Base-by-base conservation (phyloP, 2,888 invertebrate genomes). In the Antheraea assamensis region DNA sequence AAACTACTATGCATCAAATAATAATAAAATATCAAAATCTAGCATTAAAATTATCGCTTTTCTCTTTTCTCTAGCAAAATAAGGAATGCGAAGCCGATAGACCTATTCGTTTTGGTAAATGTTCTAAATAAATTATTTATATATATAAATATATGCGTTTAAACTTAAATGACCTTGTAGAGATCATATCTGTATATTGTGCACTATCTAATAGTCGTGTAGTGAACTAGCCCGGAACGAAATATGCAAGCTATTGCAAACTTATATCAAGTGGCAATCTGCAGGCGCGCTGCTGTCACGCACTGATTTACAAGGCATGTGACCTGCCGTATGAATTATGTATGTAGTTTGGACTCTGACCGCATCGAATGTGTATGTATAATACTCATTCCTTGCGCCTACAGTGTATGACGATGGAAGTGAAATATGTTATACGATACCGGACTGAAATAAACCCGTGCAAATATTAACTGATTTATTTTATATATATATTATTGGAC, bases 291-390 rank as follows among this genome's bases (percentile, higher is more conserved):
- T 82, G 82, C 77, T 81, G 87, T 85, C 88, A 86, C 84, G 89
- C 88, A 85, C 90, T 84, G 84, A 83, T 88, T 89, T 87, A 81
- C 85, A 82, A 80, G 84, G 83, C 81, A 88, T 88, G 86, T 81
- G 83, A 85, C 85, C 84, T 81, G 78, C 75, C 85, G 79, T 76
- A 55, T 42, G 61, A 21, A 71, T 71, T 74, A 68, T 73, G 49
- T 35, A 73, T 58, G 61, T 30, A 64, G 30, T 30, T 64, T 64
- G 61, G 61, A 64, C 61, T 64, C 27, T 64, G 61, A 30, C 61
- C 61, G 61, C 61, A 64, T 64, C 61, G 61, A 64, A 64, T 64
- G n/a, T n/a, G n/a, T n/a, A n/a, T n/a, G n/a, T n/a, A 64, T 64
- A 64, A 64, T 21, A 30, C 61, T 5, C 61, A 64, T 64, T 64